Evolutionary conservation across 1,140 invertebrate species (phyloP).

Genomic region (Ectropis grisescens): DNA sequence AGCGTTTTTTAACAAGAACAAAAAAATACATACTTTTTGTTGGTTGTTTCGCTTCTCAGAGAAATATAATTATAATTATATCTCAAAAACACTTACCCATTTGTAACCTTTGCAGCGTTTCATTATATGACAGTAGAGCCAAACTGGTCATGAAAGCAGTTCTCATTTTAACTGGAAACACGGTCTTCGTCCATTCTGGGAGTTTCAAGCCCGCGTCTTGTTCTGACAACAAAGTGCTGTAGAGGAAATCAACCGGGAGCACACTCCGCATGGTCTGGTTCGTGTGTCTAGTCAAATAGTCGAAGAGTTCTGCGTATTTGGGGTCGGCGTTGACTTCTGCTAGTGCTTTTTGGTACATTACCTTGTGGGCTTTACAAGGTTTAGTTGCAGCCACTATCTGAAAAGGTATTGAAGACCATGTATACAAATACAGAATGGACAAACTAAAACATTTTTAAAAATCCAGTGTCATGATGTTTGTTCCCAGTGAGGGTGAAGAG

Average conservation of each 20-base stretch:
- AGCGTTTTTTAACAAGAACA: too few species aligned
- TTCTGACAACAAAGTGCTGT: conserved; percentile 81
- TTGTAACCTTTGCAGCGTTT: conserved; percentile 79
- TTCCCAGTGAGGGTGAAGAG: too few species aligned
- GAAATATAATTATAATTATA: too few species aligned
- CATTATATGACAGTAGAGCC: conserved; percentile 78
- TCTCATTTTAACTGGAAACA: conserved; percentile 78
- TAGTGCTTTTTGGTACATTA: conserved; percentile 70
- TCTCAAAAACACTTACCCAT: conserved; percentile 72
- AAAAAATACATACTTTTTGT: too few species aligned
- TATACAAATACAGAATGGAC: too few species aligned
- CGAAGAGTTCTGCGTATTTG: conserved; percentile 74
- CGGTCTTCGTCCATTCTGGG: conserved; percentile 79
- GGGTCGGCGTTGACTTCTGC: conserved; percentile 68
- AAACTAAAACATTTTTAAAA: too few species aligned
- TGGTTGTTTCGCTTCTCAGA: too few species aligned
- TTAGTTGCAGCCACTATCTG: conserved; percentile 76
- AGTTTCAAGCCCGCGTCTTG: conserved; percentile 75
- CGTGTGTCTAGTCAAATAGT: conserved; percentile 75
- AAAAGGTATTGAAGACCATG: too few species aligned
- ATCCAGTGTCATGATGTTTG: too few species aligned
- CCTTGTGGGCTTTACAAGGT: conserved; percentile 71
- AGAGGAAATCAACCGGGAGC: conserved; percentile 79
- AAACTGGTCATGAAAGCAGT: conserved; percentile 77
- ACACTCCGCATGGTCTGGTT: conserved; percentile 77